Conservation (phyloP, 1,140 invertebrate species). For the Xylocopa sonorina region DNA sequence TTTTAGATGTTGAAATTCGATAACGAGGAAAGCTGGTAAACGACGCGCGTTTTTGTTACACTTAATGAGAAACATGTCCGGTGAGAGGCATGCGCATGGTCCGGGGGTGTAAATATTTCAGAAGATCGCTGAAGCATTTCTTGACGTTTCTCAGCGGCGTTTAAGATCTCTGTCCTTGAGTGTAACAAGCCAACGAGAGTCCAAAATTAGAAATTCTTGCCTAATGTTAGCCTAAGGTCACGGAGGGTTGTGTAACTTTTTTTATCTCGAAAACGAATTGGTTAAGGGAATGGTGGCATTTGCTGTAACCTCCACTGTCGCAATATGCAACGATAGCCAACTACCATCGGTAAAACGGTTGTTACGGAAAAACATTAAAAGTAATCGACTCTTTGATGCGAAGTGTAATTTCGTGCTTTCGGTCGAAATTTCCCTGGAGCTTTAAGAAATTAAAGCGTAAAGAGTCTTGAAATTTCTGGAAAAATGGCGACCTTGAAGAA, state of each 20-base stretch:
- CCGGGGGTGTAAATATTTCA: not conserved
- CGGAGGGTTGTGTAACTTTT: too few relatives aligned
- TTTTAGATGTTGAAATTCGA: too few relatives aligned
- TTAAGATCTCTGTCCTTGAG: not conserved
- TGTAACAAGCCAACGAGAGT: not conserved
- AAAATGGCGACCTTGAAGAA: not conserved
- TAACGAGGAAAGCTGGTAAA: too few relatives aligned
- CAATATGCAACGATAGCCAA: too few relatives aligned
- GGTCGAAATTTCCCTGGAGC: not conserved
- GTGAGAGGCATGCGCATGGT: not conserved
- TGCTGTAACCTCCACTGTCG: too few relatives aligned
- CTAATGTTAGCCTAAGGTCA: not conserved
- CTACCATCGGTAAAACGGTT: too few relatives aligned
- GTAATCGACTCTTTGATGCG: too few relatives aligned
- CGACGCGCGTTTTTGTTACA: not conserved
- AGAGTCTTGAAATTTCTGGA: too few relatives aligned
- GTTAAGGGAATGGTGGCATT: too few relatives aligned
- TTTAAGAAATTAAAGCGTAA: not conserved
- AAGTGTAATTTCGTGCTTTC: too few relatives aligned
- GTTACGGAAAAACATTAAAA: too few relatives aligned
- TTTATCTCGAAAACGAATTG: too few relatives aligned
- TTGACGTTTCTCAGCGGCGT: not conserved
- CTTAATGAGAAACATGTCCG: not conserved
- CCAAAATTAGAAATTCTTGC: not conserved
- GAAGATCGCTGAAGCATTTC: not conserved